These are phyloP conservation scores for Chrysolina americana DNA, from an alignment of 2,888 invertebrate species.

Conservation along the genomic window DNA sequence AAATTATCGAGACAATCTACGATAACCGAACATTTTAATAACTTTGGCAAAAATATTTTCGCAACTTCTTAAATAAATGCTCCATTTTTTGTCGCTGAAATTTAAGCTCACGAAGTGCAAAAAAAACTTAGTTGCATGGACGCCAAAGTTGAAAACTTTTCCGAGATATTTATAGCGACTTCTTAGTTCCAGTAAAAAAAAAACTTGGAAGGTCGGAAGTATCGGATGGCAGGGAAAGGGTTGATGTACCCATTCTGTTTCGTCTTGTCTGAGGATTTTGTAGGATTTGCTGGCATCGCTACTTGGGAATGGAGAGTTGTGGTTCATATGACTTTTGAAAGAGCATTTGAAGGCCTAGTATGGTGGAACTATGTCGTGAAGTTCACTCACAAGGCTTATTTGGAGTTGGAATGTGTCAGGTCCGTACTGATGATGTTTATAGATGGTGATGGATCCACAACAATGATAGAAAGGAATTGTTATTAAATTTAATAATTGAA, in stretches of 20 bases:
- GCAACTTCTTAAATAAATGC: not conserved
- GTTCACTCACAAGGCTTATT: too few relatives aligned
- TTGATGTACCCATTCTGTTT: constrained; percentile 8
- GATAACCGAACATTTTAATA: not conserved
- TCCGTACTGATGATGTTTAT: too few relatives aligned
- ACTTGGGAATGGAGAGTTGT: not conserved
- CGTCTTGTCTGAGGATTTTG: constrained; percentile 6
- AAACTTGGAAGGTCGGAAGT: constrained; percentile 12
- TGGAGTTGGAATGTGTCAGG: too few relatives aligned
- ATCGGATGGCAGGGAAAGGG: constrained; percentile 2
- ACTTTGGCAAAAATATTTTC: not conserved
- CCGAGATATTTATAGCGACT: constrained; percentile 16
- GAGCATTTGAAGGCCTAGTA: not conserved
- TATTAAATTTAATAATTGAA: too few relatives aligned
- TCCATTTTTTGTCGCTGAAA: not conserved
- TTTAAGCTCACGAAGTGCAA: not conserved
- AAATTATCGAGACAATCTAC: not conserved
- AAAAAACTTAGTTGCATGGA: constrained; percentile 6
- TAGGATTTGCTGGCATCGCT: not conserved
- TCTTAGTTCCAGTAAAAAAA: not conserved
- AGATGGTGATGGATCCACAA: too few relatives aligned
- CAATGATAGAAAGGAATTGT: too few relatives aligned
- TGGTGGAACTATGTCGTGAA: not conserved
- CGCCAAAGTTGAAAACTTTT: constrained; percentile 5
- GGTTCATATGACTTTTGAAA: not conserved